A percentile compares a stretch with the other conserved stretches of the same genome.
These are phyloP conservation scores for Calliopsis andreniformis DNA, from an alignment of 1,140 invertebrate genomes.

Conservation along the genomic window DNA sequence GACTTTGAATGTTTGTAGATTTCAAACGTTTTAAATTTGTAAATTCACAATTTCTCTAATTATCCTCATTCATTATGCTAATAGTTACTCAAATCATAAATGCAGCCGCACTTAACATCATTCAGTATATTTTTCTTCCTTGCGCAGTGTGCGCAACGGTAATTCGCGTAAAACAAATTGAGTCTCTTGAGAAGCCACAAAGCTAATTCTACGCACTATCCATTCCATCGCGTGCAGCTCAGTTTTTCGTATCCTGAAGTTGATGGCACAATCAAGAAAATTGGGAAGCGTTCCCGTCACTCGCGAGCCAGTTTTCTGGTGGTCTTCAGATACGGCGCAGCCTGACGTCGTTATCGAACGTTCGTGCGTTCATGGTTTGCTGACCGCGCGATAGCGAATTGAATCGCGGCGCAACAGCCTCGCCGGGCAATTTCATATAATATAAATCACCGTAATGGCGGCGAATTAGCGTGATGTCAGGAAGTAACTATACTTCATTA, in stretches of 20 bases:
- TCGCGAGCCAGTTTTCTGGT: background rate
- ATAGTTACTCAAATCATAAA: too few species aligned
- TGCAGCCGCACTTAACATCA: too few species aligned
- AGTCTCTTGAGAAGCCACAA: too few species aligned
- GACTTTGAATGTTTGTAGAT: too few species aligned
- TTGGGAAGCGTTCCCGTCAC: background rate
- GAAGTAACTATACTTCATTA: constrained; percentile 39
- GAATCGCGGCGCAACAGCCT: constrained; percentile 20
- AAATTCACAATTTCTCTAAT: too few species aligned
- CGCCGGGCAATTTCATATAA: constrained; percentile 38
- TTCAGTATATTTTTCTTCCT: too few species aligned
- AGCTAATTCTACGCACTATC: too few species aligned
- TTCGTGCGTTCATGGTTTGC: constrained; percentile 49
- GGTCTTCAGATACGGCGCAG: background rate
- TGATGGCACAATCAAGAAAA: background rate
- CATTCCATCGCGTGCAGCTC: too few species aligned
- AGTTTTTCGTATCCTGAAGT: background rate
- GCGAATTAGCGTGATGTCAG: constrained; percentile 47
- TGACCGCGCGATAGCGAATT: constrained; percentile 40
- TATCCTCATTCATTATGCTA: too few species aligned
- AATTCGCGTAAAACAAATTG: too few species aligned
- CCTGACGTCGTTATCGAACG: constrained; percentile 31
- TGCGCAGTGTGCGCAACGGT: too few species aligned
- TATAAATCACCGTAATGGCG: constrained; percentile 43
- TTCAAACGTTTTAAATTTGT: too few species aligned